Base-by-base conservation (phyloP, 2,113 vertebrate species). In the Scopus umbretta region DNA sequence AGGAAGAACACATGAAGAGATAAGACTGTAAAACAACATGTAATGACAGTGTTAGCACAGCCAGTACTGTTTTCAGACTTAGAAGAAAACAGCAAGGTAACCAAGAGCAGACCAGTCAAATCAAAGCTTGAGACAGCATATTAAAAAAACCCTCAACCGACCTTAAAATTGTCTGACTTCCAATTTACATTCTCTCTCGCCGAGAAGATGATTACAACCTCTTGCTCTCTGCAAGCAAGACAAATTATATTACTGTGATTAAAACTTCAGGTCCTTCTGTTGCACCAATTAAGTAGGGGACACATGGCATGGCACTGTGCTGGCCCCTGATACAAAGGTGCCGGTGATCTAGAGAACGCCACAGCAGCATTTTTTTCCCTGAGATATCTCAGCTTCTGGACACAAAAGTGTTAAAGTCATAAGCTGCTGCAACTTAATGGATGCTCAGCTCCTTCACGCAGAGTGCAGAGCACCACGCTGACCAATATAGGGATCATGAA, bases 61-160 rank as follows among this genome's bases (percentile, higher is more conserved):
- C 88, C 92, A 86, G 74, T 79, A 66, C 78, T 72, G 65, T 40
- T 65, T 67, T 42, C 55, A 86, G 88, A 58, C 68, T 74, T 38
- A 42, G 88, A 95, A 94, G 85, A 47, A n/a, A 90, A 82, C 79
- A 65, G 84, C 59, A 78, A 88, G 75, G 88, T 42, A 94, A 89
- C 81, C 43, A 93, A 88, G 79, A 70, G 30, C 2, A 0, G 42
- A 21, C 34, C 45, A 55, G 63, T 18, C 81, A 70, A 95, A 92
- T 58, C 81, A 92, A 92, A 93, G 90, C 74, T 47, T 13, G 58
- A 86, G 40, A 75, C 11, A 56, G 74, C 73, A 29, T 30, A 73
- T 61, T 27, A 52, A 86, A 82, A 83, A 49, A 12, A 45, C 16
- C 56, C 47, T 73, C 75, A 30, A 91, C 22, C 27, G 80, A 66